These are phyloP conservation scores for Neosilurus hyrtlii DNA, from an alignment of 2,797 vertebrate genomes.

Conservation along the genomic window DNA sequence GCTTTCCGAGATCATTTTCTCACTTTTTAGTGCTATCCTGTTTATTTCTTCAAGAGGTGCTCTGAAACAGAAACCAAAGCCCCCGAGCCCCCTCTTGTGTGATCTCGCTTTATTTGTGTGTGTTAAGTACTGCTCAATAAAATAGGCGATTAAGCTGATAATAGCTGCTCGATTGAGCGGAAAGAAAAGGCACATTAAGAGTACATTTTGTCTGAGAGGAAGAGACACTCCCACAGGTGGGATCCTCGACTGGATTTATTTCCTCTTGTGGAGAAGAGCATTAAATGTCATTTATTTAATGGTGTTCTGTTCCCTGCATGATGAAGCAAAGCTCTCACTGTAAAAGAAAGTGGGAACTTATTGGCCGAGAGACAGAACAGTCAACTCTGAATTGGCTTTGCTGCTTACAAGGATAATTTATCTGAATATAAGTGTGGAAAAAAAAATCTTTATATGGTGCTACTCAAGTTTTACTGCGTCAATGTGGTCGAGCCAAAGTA, in stretches of 20 bases:
- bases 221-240: slow-evolving; percentile 31
- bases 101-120: neutral
- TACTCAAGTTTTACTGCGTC: neutral
- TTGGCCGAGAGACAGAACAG: slow-evolving; percentile 45
- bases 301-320: slow-evolving; percentile 58
- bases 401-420: neutral
- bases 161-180: slow-evolving; percentile 35
- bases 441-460: no score
- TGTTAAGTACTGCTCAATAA: slow-evolving; percentile 29
- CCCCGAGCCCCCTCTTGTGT: slow-evolving; percentile 4
- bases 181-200: slow-evolving; percentile 29
- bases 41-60: neutral
- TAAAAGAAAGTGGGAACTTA: slow-evolving; percentile 62
- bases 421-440: neutral
- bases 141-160: slow-evolving; percentile 33
- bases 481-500: neutral
- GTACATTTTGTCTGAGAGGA: slow-evolving; percentile 8
- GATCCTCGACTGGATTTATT: slow-evolving; percentile 38
- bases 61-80: slow-evolving; percentile 15
- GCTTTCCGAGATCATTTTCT: neutral
- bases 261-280: slow-evolving; percentile 35
- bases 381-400: neutral
- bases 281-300: slow-evolving; percentile 65
- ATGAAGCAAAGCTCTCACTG: slow-evolving; percentile 55
- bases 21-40: slow-evolving; percentile 24